Conservation (phyloP, 2,113 vertebrate genomes). For the Peromyscus leucopus region DNA sequence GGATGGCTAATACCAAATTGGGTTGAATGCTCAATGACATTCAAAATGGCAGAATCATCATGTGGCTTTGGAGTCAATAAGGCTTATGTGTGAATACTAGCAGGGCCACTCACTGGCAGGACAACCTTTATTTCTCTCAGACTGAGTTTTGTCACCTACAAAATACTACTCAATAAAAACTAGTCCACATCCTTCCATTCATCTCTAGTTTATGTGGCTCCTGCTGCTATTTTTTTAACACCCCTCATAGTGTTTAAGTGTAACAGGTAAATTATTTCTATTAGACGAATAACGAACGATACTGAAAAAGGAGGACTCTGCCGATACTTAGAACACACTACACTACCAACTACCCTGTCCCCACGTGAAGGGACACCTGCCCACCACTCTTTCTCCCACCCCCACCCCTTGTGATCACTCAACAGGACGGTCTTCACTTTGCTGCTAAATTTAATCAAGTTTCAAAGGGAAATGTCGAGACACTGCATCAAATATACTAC, state of each 20-base stretch:
- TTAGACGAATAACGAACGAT: neutral
- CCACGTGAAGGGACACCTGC: neutral
- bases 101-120: neutral
- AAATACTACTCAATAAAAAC: neutral
- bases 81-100: neutral
- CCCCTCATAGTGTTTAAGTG: neutral
- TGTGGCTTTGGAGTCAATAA: neutral
- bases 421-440: neutral
- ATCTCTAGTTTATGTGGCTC: neutral
- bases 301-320: neutral
- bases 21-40: neutral
- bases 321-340: neutral
- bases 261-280: neutral
- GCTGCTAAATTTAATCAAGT: neutral
- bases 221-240: conserved; percentile 13
- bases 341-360: neutral
- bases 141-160: neutral
- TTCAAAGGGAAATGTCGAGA: conserved; percentile 16
- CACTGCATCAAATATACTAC: neutral
- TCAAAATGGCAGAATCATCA: neutral
- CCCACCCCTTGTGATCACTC: neutral
- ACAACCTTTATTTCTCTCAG: neutral
- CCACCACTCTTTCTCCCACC: no score
- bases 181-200: neutral
- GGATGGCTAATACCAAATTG: neutral